A percentile compares a stretch with the other conserved stretches of the same genome.
Evolutionary conservation across 2,797 vertebrate species (phyloP).

Genomic region (Nannoperca australis): DNA sequence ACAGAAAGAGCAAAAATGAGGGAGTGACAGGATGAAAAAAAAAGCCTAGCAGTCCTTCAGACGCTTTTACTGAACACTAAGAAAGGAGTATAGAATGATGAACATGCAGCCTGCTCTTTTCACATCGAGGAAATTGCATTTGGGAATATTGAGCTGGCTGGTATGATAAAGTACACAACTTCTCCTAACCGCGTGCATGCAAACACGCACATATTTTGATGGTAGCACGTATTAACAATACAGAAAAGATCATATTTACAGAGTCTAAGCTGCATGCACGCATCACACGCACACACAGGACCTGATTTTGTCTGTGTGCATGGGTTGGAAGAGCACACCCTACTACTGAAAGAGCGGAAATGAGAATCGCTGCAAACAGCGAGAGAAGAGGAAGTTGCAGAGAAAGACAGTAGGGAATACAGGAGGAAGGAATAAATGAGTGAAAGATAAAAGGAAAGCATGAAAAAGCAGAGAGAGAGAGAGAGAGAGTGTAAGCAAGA

Average conservation of each 20-base stretch:
- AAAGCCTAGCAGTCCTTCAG: conserved; percentile 54
- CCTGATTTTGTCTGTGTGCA: conserved; percentile 67
- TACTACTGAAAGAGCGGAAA: conserved; percentile 69
- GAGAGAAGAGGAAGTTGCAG: conserved; percentile 36
- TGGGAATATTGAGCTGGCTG: conserved; percentile 77
- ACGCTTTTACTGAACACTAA: conserved; percentile 75
- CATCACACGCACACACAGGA: conserved; percentile 28
- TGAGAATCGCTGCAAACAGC: conserved; percentile 65
- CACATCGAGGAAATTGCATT: conserved; percentile 80
- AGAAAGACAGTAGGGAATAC: conserved; percentile 24
- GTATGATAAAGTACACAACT: conserved; percentile 70
- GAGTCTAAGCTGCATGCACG: conserved; percentile 34
- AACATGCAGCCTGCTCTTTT: conserved; percentile 74
- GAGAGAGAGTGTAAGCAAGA: not conserved
- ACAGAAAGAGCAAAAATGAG: conserved; percentile 49
- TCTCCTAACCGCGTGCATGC: conserved; percentile 36
- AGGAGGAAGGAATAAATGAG: conserved; percentile 26
- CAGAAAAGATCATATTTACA: conserved; percentile 63
- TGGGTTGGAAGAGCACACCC: conserved; percentile 56
- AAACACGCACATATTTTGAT: conserved; percentile 17
- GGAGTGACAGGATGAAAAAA: conserved; percentile 23
- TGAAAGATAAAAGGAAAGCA: conserved; percentile 19
- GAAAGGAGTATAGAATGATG: conserved; percentile 67
- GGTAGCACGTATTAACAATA: conserved; percentile 49
- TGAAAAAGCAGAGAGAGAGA: conserved; percentile 10